Evolutionary conservation across 2,797 vertebrate species (phyloP).

Genomic region (Microhierax caerulescens): DNA sequence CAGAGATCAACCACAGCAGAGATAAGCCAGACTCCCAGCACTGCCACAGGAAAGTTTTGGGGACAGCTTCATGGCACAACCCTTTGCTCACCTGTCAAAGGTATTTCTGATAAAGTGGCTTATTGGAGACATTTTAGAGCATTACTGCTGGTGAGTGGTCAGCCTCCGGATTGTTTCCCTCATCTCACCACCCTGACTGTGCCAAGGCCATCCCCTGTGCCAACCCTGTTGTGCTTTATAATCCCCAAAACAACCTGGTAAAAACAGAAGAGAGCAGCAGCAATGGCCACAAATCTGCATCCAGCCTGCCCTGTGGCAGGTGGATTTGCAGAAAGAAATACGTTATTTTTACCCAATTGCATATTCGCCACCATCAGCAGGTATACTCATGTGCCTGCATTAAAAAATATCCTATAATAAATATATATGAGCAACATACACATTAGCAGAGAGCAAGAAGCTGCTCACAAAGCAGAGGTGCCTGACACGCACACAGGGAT

Average conservation of each 20-base stretch:
- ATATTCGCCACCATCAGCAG: not conserved
- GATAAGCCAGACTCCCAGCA: not conserved
- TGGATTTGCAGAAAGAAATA: not conserved
- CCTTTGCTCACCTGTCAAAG: not conserved
- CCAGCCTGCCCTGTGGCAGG: accelerated
- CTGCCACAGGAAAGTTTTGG: not conserved
- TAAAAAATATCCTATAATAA: not conserved
- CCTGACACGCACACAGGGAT: accelerated
- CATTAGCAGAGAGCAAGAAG: not conserved
- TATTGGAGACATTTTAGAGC: not conserved
- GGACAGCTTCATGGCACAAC: not conserved
- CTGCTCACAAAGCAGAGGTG: accelerated
- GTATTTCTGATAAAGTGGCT: not conserved
- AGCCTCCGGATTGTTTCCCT: accelerated
- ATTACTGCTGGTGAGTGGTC: accelerated
- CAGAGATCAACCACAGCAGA: not conserved
- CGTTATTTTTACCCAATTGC: not conserved
- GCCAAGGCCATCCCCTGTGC: not conserved
- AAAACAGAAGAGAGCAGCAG: not conserved
- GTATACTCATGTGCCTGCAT: not conserved
- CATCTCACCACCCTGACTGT: not conserved
- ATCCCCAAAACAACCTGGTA: not conserved
- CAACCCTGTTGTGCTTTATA: accelerated
- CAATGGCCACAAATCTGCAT: accelerated
- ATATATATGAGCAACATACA: not conserved